phyloP scores from a whole-genome alignment of 1,140 invertebrate genomes.

The Drosophila seguyi region DNA sequence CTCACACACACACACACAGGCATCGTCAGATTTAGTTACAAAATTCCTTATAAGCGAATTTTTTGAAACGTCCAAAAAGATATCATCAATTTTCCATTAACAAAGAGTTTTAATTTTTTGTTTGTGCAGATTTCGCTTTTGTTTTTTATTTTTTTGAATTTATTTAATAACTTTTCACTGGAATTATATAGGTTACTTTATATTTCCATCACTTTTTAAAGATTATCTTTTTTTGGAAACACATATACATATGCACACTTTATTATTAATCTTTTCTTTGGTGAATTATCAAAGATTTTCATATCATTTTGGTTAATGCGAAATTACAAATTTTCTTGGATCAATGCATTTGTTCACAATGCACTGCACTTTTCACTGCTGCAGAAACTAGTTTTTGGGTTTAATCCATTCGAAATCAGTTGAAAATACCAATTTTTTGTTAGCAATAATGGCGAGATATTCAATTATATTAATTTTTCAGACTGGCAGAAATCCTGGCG shows the following conservation, averaged over 20 bases:
- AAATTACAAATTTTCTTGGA: slow-evolving; percentile 9
- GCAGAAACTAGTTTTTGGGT: neutral
- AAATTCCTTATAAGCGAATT: slow-evolving; percentile 85
- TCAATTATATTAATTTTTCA: slow-evolving; percentile 15
- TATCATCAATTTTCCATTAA: slow-evolving; percentile 45
- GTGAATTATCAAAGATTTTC: slow-evolving; percentile 15
- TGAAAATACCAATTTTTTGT: slow-evolving; percentile 35
- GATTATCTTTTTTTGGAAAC: slow-evolving; percentile 25
- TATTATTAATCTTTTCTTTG: slow-evolving; percentile 16
- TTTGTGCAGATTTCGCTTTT: neutral
- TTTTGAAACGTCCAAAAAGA: slow-evolving; percentile 48
- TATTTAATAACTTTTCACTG: slow-evolving; percentile 33
- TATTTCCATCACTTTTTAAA: slow-evolving; percentile 7
- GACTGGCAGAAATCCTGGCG: slow-evolving; percentile 67
- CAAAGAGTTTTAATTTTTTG: neutral
- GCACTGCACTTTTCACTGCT: slow-evolving; percentile 67
- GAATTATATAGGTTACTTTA: neutral
- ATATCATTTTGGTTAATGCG: neutral
- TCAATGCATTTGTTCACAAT: slow-evolving; percentile 39
- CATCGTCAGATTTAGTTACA: slow-evolving; percentile 80
- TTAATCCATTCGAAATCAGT: slow-evolving; percentile 21
- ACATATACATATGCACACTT: slow-evolving; percentile 71
- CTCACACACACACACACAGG: slow-evolving; percentile 7
- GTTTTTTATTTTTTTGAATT: slow-evolving; percentile 12
- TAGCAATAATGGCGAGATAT: slow-evolving; percentile 2